Evolutionary conservation across 2,113 vertebrate species (phyloP).

Genomic region (Merops nubicus): DNA sequence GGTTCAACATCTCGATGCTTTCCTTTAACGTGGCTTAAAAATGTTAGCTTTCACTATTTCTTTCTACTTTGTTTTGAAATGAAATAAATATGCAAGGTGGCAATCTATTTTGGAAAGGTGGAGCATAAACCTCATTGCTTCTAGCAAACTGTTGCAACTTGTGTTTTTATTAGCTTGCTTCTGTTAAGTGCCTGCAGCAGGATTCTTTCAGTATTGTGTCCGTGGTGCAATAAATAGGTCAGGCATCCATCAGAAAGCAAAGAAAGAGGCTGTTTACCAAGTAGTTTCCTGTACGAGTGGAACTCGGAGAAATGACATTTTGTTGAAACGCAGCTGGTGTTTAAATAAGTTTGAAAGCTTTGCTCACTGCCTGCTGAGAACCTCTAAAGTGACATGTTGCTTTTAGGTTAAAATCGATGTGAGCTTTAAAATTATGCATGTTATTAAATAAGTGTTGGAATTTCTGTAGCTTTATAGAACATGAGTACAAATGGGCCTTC

Average conservation of each 20-base stretch:
- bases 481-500: neutral
- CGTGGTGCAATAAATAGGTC: slow-evolving; percentile 71
- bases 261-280: slow-evolving; percentile 71
- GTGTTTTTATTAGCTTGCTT: slow-evolving; percentile 57
- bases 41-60: neutral
- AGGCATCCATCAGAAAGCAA: slow-evolving; percentile 70
- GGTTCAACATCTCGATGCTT: neutral
- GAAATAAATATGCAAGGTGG: neutral
- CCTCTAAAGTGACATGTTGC: slow-evolving; percentile 32
- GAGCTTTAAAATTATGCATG: slow-evolving; percentile 15
- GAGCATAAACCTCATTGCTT: slow-evolving; percentile 19
- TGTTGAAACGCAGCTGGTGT: slow-evolving; percentile 69
- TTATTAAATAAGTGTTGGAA: neutral
- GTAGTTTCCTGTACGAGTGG: slow-evolving; percentile 68
- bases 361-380: slow-evolving; percentile 57
- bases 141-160: slow-evolving; percentile 1
- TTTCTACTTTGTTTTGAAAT: neutral
- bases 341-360: slow-evolving; percentile 72
- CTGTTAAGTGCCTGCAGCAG: slow-evolving; percentile 65
- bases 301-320: slow-evolving; percentile 67
- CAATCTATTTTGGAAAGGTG: neutral
- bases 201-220: slow-evolving; percentile 64
- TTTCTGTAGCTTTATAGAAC: neutral
- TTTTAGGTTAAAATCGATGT: slow-evolving; percentile 40
- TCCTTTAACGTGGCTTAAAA: neutral